Conservation (phyloP, 2,888 invertebrate genomes). For the Phoronis australis region DNA sequence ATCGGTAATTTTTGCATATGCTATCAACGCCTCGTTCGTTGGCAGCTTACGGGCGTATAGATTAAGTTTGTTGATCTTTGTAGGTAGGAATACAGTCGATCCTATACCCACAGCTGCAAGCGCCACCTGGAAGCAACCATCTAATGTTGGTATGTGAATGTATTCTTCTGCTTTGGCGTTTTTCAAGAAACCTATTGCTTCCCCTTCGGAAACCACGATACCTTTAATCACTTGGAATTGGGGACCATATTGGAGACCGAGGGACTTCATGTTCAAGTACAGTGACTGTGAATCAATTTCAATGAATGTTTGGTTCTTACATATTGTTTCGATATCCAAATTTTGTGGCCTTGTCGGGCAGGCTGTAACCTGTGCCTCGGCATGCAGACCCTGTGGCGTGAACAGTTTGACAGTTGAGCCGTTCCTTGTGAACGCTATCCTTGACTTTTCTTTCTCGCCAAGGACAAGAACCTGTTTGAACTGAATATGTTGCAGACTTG, state of each 20-base stretch:
- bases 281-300: slow-evolving; percentile 1
- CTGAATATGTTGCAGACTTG: slow-evolving; percentile 2
- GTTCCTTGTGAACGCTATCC: too few relatives aligned
- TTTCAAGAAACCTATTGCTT: neutral
- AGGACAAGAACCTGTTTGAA: slow-evolving; percentile 1
- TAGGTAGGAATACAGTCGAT: neutral
- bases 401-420: neutral
- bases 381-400: neutral
- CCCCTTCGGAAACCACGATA: slow-evolving; percentile 4
- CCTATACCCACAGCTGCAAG: slow-evolving; percentile 1
- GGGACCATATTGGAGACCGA: slow-evolving; percentile 6
- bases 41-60: slow-evolving; percentile 1
- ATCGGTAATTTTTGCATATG: neutral
- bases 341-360: too few relatives aligned
- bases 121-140: slow-evolving; percentile 5
- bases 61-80: neutral
- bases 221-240: slow-evolving; percentile 1
- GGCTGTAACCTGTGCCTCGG: neutral
- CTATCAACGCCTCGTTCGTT: neutral
- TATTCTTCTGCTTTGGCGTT: slow-evolving; percentile 1
- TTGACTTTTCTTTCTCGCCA: too few relatives aligned
- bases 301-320: neutral
- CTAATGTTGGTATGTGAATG: slow-evolving; percentile 1
- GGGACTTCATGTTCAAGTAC: slow-evolving; percentile 1
- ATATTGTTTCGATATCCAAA: too few relatives aligned